phyloP scores from a whole-genome alignment of 2,797 vertebrate species.

The Melopsittacus undulatus region DNA sequence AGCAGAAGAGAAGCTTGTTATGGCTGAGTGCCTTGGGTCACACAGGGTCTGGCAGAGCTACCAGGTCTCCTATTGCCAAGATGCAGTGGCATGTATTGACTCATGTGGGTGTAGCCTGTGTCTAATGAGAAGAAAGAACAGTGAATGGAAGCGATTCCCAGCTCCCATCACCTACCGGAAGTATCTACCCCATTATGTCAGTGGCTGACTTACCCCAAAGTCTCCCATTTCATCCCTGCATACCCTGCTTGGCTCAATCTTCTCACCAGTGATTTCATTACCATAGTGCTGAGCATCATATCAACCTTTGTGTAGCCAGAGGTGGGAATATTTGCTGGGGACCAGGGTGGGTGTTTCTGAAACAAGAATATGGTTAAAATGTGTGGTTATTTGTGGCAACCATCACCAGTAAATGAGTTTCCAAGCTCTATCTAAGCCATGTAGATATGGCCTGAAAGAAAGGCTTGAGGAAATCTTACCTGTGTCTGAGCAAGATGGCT shows the following conservation, averaged over 20 bases:
- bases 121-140: slow-evolving; percentile 1
- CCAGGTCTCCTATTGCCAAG: slow-evolving; percentile 9
- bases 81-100: slow-evolving; percentile 34
- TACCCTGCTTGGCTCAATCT: background rate
- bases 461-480: background rate
- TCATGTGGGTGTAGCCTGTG: background rate
- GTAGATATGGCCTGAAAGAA: background rate
- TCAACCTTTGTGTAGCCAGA: background rate
- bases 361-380: slow-evolving; percentile 17
- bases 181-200: background rate
- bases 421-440: background rate
- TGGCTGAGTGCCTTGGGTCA: background rate
- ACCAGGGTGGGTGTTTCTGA: background rate
- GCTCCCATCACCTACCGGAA: background rate
- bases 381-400: background rate
- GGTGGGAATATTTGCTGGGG: background rate
- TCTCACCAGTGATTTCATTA: background rate
- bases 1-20: slow-evolving; percentile 30
- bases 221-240: background rate
- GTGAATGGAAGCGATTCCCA: background rate
- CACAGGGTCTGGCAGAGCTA: slow-evolving; percentile 37
- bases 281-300: background rate
- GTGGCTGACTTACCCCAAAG: background rate
- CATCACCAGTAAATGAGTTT: background rate
- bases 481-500: background rate